phyloP scores from a whole-genome alignment of 2,113 vertebrate genomes.

The Etheostoma spectabile region DNA sequence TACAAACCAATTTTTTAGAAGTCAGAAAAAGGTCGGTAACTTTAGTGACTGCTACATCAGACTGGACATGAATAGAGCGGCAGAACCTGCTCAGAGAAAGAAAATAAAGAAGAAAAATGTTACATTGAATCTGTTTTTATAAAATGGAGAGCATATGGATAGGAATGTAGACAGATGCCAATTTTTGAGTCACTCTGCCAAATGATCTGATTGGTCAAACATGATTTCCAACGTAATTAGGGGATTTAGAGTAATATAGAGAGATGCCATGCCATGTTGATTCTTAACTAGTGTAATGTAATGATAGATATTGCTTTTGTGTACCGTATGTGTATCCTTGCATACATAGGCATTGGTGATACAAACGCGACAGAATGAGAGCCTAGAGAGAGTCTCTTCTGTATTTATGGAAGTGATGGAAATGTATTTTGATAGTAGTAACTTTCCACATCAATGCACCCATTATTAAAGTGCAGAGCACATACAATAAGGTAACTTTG shows the following conservation, averaged over 20 bases:
- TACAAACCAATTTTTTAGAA: slow-evolving; percentile 3
- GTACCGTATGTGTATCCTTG: not conserved
- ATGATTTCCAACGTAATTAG: slow-evolving; percentile 18
- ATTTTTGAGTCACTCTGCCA: not conserved
- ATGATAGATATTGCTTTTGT: not conserved
- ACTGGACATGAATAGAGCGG: not conserved
- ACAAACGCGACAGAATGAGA: not conserved
- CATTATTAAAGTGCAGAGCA: not conserved
- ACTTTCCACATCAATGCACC: not conserved
- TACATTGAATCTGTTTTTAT: not conserved
- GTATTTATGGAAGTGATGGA: not conserved
- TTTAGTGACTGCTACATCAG: not conserved
- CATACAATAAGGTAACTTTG: not conserved
- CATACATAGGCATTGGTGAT: not conserved
- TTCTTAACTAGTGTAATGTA: slow-evolving; percentile 1
- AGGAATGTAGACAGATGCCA: not conserved
- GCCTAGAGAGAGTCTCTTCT: not conserved
- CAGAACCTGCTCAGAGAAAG: not conserved
- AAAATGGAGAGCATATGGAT: slow-evolving; percentile 4
- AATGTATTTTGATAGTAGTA: not conserved
- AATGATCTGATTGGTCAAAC: slow-evolving; percentile 21
- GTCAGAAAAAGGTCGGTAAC: slow-evolving; percentile 3
- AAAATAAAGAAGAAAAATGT: not conserved
- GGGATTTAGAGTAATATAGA: not conserved
- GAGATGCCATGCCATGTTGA: not conserved